Evolutionary conservation across 2,888 invertebrate species (phyloP).

Genomic region (Pimpla rufipes): DNA sequence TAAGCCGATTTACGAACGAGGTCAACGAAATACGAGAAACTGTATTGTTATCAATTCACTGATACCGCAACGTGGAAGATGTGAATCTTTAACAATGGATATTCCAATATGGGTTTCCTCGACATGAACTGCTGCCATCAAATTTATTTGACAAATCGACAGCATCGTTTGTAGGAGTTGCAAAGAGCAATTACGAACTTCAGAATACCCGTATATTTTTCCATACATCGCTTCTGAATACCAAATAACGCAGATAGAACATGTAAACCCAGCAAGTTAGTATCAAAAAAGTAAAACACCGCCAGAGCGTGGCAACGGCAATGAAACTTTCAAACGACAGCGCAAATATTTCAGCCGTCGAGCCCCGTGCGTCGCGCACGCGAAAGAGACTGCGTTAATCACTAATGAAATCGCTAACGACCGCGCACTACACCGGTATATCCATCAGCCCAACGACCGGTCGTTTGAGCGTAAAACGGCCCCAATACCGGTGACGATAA

Average conservation of each 20-base stretch:
- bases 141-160: no score
- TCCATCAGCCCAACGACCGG: background rate
- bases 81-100: background rate
- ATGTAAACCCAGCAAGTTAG: no score
- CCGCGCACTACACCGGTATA: background rate
- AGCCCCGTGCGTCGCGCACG: background rate
- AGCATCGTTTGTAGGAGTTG: no score
- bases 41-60: background rate
- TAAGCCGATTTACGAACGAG: background rate
- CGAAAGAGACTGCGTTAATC: background rate
- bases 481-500: background rate
- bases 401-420: conserved; percentile 1
- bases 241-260: background rate
- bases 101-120: no score
- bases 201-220: no score
- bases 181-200: no score
- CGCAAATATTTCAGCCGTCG: background rate
- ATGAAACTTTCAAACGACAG: background rate
- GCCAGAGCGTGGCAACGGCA: background rate
- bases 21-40: background rate
- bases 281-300: background rate
- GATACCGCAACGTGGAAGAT: background rate
- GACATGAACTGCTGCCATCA: no score
- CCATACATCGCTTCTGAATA: no score
- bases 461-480: conserved; percentile 2